Percentiles rank a stretch among this genome's conserved stretches.
phyloP scores from a whole-genome alignment of 2,113 vertebrate species.

The Cyphomyrus plagiostoma region DNA sequence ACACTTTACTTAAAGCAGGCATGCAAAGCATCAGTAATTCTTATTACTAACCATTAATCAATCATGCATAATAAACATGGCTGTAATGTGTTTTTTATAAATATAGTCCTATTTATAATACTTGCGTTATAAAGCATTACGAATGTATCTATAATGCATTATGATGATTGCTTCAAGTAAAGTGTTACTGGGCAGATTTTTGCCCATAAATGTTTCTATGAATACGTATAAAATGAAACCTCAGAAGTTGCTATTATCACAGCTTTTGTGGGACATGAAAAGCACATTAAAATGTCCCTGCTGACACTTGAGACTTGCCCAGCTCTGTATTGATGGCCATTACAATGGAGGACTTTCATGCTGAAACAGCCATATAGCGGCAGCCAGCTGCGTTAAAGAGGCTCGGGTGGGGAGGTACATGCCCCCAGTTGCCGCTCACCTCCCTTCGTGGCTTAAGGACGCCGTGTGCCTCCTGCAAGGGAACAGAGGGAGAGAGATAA shows the following conservation, averaged over 20 bases:
- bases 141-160: neutral
- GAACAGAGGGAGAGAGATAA: conserved; percentile 19
- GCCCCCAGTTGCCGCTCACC: conserved; percentile 58
- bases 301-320: neutral
- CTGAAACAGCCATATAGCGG: neutral
- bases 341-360: neutral
- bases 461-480: conserved; percentile 72
- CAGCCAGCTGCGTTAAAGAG: neutral
- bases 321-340: neutral
- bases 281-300: neutral
- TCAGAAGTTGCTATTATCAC: neutral
- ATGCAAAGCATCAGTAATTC: no score
- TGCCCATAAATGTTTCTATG: neutral
- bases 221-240: neutral
- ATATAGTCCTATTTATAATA: no score
- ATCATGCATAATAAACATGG: no score
- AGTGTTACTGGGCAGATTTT: neutral
- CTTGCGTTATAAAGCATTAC: no score
- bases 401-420: neutral
- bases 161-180: neutral
- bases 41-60: no score
- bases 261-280: neutral
- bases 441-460: conserved; percentile 70
- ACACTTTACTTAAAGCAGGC: no score
- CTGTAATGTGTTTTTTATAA: no score